These are phyloP conservation scores for Anneissia japonica DNA, from an alignment of 35 echinoderm and acorn worm species.

Conservation along the genomic window DNA sequence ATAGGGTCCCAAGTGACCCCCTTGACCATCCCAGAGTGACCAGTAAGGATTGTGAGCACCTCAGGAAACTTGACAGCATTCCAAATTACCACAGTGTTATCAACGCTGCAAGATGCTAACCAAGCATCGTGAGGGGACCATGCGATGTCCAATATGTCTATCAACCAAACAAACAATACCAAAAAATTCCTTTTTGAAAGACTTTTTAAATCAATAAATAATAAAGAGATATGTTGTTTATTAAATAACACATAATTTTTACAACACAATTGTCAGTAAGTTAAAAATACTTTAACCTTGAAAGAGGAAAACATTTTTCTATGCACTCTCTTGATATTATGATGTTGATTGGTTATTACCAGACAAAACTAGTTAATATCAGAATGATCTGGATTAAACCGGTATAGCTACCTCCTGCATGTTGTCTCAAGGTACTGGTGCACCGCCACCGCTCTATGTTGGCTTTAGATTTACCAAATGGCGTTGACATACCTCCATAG, in stretches of 20 bases:
- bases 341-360: too few species aligned
- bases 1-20: slow-evolving; percentile 97
- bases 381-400: background rate
- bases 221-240: background rate
- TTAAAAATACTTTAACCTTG: too few species aligned
- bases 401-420: slow-evolving; percentile 69
- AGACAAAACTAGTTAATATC: too few species aligned
- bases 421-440: slow-evolving; percentile 62
- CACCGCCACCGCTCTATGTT: slow-evolving; percentile 92
- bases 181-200: background rate
- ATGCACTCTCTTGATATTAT: too few species aligned
- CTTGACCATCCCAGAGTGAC: slow-evolving; percentile 94
- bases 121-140: slow-evolving; percentile 98
- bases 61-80: slow-evolving; percentile 96
- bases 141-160: slow-evolving; percentile 92
- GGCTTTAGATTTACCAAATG: slow-evolving; percentile 73
- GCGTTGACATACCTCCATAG: slow-evolving; percentile 56
- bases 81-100: slow-evolving; percentile 92
- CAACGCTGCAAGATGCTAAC: slow-evolving; percentile 95
- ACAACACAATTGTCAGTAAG: too few species aligned
- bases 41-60: slow-evolving; percentile 57
- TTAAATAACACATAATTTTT: too few species aligned
- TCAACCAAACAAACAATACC: background rate
- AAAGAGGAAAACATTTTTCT: too few species aligned
- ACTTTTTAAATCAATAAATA: background rate